Base-by-base conservation (phyloP, 2,888 invertebrate species). In the Trichopria drosophilae region DNA sequence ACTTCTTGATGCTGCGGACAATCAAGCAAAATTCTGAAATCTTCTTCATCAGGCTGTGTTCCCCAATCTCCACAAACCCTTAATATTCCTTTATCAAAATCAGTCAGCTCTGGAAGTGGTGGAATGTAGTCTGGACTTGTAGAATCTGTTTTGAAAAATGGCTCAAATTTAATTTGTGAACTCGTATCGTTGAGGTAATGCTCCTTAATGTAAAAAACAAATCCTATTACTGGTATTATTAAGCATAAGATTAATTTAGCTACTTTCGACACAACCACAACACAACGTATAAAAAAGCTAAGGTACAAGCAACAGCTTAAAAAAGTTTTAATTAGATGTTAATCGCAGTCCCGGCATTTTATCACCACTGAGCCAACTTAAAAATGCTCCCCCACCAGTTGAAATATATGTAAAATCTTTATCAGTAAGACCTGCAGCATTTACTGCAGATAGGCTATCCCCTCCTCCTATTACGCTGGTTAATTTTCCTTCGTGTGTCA, bases 401-500 rank as follows among this genome's bases (percentile, higher is more conserved):
- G 47, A 47, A 47, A 40, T 40, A 47, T 15, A 34, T 40, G 47
- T 47, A 47, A 47, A 47, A 47, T 47, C 47, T 40, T 40, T 47
- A 47, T 47, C 47, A 40, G 47, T 47, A 47, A 47, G 34, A 40
- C 47, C 47, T 47, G 47, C 47, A 40, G 47, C 47, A 35, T 40
- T 47, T 47, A 47, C 12, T 47, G 47, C 47, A 47, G 47, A 47
- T 47, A 47, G 47, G 40, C 47, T 47, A 47, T 47, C 40, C 16
- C 47, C 47, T 47, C 47, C 47, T 40, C 47, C 47, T 47, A 47
- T 47, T 47, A 47, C 40, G 47, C 47, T 47, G 40, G 47, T 47
- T 47, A 47, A 47, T 40, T 47, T 47, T 47, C 47, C 47, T 47
- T 47, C 40, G 47, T 40, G 47, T 40, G 47, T 47, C 40, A 18